Evolutionary conservation across 1,140 invertebrate genomes (phyloP).

Genomic region (Sycobia sp.): DNA sequence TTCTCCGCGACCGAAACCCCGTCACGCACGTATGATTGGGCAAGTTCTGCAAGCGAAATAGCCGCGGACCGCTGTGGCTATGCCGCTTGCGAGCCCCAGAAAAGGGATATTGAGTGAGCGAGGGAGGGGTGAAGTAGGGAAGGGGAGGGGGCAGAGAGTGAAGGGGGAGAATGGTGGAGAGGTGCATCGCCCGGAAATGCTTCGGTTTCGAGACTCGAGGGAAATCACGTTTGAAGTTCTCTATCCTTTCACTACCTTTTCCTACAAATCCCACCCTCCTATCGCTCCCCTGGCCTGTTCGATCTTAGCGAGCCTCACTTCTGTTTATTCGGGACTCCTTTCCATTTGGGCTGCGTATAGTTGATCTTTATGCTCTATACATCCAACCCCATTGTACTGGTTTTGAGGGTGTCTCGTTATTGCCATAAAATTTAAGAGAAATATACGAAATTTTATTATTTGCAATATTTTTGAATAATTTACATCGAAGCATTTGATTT

Average conservation of each 20-base stretch:
- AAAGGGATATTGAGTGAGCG: not conserved
- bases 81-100: no score
- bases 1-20: slow-evolving; percentile 36
- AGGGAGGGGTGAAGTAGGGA: no score
- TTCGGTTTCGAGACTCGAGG: slow-evolving; percentile 43
- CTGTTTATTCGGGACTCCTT: no score
- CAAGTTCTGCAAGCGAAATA: slow-evolving; percentile 44
- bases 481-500: no score
- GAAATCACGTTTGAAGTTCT: slow-evolving; percentile 46
- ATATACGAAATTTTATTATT: no score
- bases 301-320: not conserved
- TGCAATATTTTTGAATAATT: no score
- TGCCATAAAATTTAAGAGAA: no score
- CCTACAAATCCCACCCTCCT: slow-evolving; percentile 41
- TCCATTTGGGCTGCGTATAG: no score
- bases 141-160: not conserved
- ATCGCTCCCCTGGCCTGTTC: slow-evolving; percentile 26
- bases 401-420: no score
- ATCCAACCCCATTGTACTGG: no score
- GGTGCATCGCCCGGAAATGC: slow-evolving; percentile 42
- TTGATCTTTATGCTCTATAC: no score
- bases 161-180: slow-evolving; percentile 2
- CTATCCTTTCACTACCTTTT: slow-evolving; percentile 39
- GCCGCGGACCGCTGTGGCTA: no score
- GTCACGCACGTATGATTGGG: slow-evolving; percentile 45